phyloP scores from a whole-genome alignment of 2,888 invertebrate genomes.

The Lymantria monacha region DNA sequence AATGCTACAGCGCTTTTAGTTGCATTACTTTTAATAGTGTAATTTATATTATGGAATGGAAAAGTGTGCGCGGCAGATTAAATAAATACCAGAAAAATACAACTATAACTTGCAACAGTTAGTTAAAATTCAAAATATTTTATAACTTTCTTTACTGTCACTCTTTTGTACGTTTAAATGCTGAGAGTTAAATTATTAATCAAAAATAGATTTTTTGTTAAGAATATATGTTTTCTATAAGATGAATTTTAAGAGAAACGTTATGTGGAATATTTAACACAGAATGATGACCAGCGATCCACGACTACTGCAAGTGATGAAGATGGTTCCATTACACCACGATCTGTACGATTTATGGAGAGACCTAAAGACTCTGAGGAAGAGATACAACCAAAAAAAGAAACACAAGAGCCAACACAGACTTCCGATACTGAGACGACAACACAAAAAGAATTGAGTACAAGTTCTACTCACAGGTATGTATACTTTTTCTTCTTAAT shows the following conservation, averaged over 20 bases:
- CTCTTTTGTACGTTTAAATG: too few relatives aligned
- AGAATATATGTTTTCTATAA: too few relatives aligned
- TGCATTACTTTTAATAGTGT: too few relatives aligned
- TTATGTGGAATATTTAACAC: conserved; percentile 1
- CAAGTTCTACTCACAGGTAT: conserved; percentile 53
- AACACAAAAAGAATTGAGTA: conserved; percentile 46
- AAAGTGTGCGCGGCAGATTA: too few relatives aligned
- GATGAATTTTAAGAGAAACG: too few relatives aligned
- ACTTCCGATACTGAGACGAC: conserved; percentile 37
- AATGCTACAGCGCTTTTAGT: background rate
- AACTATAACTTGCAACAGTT: too few relatives aligned
- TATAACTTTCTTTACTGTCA: too few relatives aligned
- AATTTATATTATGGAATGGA: too few relatives aligned
- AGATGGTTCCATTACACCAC: conserved; percentile 80
- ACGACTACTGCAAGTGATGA: conserved; percentile 78
- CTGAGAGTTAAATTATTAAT: too few relatives aligned
- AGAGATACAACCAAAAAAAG: conserved; percentile 43
- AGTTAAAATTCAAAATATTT: too few relatives aligned
- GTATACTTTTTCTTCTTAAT: background rate
- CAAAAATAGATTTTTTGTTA: too few relatives aligned
- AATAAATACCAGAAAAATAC: too few relatives aligned
- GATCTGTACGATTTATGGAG: conserved; percentile 87
- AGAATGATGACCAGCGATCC: conserved; percentile 72
- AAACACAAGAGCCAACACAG: conserved; percentile 29
- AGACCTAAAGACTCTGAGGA: conserved; percentile 64